These are phyloP conservation scores for Gobio occitaniae DNA, from an alignment of 2,797 vertebrate species.

Conservation along the genomic window DNA sequence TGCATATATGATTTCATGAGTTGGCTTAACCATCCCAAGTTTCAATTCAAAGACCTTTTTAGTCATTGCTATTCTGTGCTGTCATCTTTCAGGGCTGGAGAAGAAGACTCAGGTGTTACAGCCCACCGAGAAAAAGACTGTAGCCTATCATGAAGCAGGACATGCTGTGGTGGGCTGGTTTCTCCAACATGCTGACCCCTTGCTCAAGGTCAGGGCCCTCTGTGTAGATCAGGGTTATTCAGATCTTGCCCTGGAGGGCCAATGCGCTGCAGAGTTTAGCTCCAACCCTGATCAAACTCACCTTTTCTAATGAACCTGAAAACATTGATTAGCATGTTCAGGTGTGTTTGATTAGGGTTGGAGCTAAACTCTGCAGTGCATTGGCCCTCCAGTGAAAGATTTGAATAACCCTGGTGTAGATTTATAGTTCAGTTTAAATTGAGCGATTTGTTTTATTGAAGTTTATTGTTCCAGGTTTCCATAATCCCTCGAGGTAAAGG, in stretches of 20 bases:
- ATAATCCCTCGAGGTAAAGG: slow-evolving; percentile 81
- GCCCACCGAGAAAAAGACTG: slow-evolving; percentile 78
- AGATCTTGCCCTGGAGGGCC: too few species aligned
- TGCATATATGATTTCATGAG: background rate
- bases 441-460: background rate
- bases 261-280: too few species aligned
- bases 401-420: background rate
- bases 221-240: background rate
- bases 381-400: too few species aligned
- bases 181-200: slow-evolving; percentile 79
- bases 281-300: too few species aligned
- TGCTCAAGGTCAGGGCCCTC: slow-evolving; percentile 76
- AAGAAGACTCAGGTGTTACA: slow-evolving; percentile 85
- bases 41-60: background rate
- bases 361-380: too few species aligned
- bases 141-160: slow-evolving; percentile 82
- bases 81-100: slow-evolving; percentile 76
- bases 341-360: too few species aligned
- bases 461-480: slow-evolving; percentile 72
- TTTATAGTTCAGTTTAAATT: background rate
- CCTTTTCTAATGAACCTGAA: too few species aligned
- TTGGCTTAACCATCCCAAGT: background rate
- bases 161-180: slow-evolving; percentile 83
- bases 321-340: too few species aligned
- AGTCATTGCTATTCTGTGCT: background rate